Conservation (phyloP, 1,140 invertebrate species). For the Luehdorfia chinensis region DNA sequence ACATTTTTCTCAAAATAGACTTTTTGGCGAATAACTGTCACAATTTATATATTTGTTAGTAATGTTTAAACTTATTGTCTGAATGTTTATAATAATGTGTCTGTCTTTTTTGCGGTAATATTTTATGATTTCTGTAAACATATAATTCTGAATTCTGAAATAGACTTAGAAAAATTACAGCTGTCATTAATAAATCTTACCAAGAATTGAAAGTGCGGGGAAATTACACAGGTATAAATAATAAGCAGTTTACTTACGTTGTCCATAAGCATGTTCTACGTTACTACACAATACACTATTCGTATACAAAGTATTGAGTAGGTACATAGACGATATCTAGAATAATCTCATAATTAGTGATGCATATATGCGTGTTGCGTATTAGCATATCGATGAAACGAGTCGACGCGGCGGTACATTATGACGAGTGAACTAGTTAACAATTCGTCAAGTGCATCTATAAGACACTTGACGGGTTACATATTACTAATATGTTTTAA, state of each 20-base stretch:
- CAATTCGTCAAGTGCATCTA: conserved; percentile 15
- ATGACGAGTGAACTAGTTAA: conserved; percentile 29
- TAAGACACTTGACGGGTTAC: too few relatives aligned
- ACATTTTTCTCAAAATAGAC: too few relatives aligned
- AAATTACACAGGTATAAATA: conserved; percentile 1
- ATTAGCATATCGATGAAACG: conserved; percentile 32
- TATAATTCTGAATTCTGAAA: too few relatives aligned
- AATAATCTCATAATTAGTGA: conserved; percentile 29
- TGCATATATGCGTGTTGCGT: conserved; percentile 18
- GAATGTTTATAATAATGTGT: too few relatives aligned
- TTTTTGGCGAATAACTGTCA: too few relatives aligned
- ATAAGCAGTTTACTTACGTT: conserved; percentile 3
- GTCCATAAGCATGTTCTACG: conserved; percentile 2
- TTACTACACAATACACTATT: background rate
- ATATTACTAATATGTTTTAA: too few relatives aligned
- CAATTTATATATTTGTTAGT: too few relatives aligned
- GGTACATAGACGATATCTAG: conserved; percentile 18
- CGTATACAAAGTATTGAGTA: background rate
- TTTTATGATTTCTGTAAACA: too few relatives aligned
- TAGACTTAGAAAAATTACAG: too few relatives aligned
- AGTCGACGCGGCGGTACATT: conserved; percentile 13
- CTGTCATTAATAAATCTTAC: conserved; percentile 8
- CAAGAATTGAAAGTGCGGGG: background rate
- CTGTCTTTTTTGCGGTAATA: too few relatives aligned
- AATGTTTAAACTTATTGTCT: too few relatives aligned